A percentile compares a stretch with the other conserved stretches of the same genome.
These are phyloP conservation scores for Meloidogyne floridensis DNA, from an alignment of 1,140 invertebrate species.

Conservation along the genomic window DNA sequence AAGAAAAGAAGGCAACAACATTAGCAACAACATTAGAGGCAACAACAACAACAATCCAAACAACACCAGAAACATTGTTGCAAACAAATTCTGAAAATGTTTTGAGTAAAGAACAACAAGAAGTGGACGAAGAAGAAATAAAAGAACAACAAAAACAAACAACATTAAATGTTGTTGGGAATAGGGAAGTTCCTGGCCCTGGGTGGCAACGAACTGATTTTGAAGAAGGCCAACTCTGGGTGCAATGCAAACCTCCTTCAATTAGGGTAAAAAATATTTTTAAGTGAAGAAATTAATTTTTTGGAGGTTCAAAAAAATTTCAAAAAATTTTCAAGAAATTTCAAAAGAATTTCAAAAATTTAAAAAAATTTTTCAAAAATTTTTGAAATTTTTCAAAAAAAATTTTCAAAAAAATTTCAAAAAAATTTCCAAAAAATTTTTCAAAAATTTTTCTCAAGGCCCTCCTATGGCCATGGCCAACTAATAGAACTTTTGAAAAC, in stretches of 20 bases:
- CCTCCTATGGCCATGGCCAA: constrained; percentile 39
- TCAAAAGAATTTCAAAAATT: too few species aligned
- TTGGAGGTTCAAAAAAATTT: too few species aligned
- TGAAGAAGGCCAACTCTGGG: constrained; percentile 1
- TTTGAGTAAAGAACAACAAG: neutral
- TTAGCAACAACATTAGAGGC: constrained; percentile 10
- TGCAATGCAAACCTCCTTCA: constrained; percentile 23
- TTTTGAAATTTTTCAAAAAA: neutral
- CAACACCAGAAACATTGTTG: too few species aligned
- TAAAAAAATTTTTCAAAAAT: too few species aligned
- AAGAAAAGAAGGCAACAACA: constrained; percentile 2
- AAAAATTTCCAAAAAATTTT: neutral
- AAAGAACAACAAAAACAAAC: neutral
- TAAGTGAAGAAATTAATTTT: neutral
- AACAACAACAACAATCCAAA: neutral
- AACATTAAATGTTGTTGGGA: neutral
- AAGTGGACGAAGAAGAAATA: neutral
- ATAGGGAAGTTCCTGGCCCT: neutral
- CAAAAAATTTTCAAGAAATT: neutral
- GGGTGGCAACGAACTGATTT: constrained; percentile 4
- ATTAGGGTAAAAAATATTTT: constrained; percentile 16
- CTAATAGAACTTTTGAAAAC: constrained; percentile 17
- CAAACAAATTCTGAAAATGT: neutral
- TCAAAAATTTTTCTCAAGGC: neutral
- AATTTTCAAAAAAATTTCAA: too few species aligned